phyloP scores from a whole-genome alignment of 2,888 invertebrate genomes.

The Ecdyonurus torrentis region DNA sequence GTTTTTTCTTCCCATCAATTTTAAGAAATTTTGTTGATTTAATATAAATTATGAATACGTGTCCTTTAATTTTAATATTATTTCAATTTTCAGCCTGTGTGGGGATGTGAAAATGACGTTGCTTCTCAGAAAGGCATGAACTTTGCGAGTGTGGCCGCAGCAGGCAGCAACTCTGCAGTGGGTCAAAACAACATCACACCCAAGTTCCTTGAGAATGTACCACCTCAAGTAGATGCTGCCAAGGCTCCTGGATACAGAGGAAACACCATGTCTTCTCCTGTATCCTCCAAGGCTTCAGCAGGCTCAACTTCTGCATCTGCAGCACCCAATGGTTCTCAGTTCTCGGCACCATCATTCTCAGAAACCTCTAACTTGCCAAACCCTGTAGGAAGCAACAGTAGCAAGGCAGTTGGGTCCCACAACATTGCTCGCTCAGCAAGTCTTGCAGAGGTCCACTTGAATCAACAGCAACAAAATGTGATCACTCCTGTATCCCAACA shows the following conservation, averaged over 20 bases:
- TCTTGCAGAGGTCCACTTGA: not conserved
- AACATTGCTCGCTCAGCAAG: not conserved
- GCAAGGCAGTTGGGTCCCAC: not conserved
- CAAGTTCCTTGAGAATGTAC: conserved; percentile 36
- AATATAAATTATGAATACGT: too few species aligned
- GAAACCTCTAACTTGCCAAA: not conserved
- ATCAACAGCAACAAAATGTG: not conserved
- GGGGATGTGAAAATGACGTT: conserved; percentile 34
- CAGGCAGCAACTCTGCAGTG: conserved; percentile 28
- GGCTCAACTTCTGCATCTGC: not conserved
- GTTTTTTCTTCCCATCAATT: too few species aligned
- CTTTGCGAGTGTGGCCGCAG: conserved; percentile 49
- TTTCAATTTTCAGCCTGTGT: conserved; percentile 29
- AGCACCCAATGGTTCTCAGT: not conserved
- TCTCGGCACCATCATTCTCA: not conserved
- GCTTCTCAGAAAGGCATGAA: conserved; percentile 43
- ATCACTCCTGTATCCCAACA: not conserved
- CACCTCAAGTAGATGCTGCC: conserved; percentile 56
- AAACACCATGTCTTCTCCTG: conserved; percentile 58
- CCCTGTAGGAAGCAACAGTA: not conserved
- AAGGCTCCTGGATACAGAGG: conserved; percentile 86
- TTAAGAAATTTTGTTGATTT: too few species aligned
- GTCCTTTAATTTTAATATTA: too few species aligned
- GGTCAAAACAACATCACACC: conserved; percentile 10
- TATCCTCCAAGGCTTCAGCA: conserved; percentile 24